Percentiles rank a stretch among this genome's conserved stretches.
These are phyloP conservation scores for Ormyrus nitidulus DNA, from an alignment of 2,888 invertebrate species.

Conservation along the genomic window DNA sequence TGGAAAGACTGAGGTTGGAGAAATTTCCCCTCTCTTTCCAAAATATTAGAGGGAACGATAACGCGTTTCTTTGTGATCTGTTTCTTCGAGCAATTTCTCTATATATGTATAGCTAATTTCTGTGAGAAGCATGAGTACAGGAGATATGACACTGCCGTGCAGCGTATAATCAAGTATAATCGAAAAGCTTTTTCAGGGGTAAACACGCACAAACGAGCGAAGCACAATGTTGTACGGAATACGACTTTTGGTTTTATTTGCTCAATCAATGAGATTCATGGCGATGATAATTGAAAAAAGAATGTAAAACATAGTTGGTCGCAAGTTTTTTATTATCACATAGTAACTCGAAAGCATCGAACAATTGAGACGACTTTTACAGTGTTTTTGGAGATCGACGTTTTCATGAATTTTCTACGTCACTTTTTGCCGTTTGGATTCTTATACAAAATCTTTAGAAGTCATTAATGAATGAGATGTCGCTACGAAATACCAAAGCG, in stretches of 20 bases:
- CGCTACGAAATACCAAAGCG: no score
- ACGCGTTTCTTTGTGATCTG: background rate
- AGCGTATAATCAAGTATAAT: background rate
- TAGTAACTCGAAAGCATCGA: slow-evolving; percentile 21
- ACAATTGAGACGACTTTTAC: slow-evolving; percentile 30
- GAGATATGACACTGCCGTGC: slow-evolving; percentile 17
- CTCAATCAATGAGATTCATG: background rate
- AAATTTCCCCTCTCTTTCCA: background rate
- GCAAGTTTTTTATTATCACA: background rate
- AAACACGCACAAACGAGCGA: slow-evolving; percentile 22
- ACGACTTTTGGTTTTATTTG: background rate
- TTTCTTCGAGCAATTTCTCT: slow-evolving; percentile 12
- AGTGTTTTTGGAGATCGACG: slow-evolving; percentile 28
- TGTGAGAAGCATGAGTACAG: background rate
- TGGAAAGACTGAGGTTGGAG: slow-evolving; percentile 67
- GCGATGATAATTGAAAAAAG: background rate
- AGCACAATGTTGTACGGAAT: background rate
- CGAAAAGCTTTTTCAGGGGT: slow-evolving; percentile 4
- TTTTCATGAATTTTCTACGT: slow-evolving; percentile 45
- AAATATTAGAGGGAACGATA: background rate
- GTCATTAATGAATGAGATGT: background rate
- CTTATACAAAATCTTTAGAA: slow-evolving; percentile 10
- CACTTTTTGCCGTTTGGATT: slow-evolving; percentile 25
- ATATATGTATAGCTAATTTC: slow-evolving; percentile 7
- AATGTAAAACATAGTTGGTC: no score